Evolutionary conservation across 2,888 invertebrate species (phyloP), one percentile per base, ranked within the genome.

Genomic region (Stenodera caucasica): DNA sequence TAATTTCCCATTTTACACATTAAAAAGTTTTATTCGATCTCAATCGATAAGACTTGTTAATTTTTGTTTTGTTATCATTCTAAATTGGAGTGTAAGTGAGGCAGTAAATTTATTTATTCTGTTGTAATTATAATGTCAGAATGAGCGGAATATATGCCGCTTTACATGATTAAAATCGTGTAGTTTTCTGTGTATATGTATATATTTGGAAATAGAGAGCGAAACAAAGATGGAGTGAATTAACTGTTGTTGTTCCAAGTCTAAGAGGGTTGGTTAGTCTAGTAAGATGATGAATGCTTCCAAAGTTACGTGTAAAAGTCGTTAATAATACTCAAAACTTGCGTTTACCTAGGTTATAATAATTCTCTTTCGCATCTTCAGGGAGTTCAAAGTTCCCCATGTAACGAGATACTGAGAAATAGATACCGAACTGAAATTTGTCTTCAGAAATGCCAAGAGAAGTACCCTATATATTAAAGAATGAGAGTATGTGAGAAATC

Each of bases 321-420:
- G 79, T 80, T 80, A 79, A 80, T 80, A 80, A 78, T 78, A 73
- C 79, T 80, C 78, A 78, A 78, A 79, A 78, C 76, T 74, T 74
- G 74, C 76, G 78, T 73, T 75, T 70, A 77, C 78, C 77, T 78
- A 75, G 75, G 75, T 76, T 76, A 77, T 78, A 79, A 79, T 78
- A 78, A 77, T 78, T 78, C 78, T 74, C 75, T 55, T 65, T 67
- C 72, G 67, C 75, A 72, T 75, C 77, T 77, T 77, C 71, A 70
- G 77, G 75, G 76, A 77, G 77, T 78, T 78, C 77, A 77, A 78
- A 79, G 78, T 78, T 79, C 21, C 21, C 66, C 70, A 67, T 68
- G 73, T 77, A 78, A 77, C 75, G 72, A 76, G 77, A 77, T 79
- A 77, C 73, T 74, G 75, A 76, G 77, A 76, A 77, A 77, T 73